Percentiles rank a stretch among this genome's conserved stretches.
These are phyloP conservation scores for Phymastichus coffea DNA, from an alignment of 1,140 invertebrate genomes.

Conservation along the genomic window DNA sequence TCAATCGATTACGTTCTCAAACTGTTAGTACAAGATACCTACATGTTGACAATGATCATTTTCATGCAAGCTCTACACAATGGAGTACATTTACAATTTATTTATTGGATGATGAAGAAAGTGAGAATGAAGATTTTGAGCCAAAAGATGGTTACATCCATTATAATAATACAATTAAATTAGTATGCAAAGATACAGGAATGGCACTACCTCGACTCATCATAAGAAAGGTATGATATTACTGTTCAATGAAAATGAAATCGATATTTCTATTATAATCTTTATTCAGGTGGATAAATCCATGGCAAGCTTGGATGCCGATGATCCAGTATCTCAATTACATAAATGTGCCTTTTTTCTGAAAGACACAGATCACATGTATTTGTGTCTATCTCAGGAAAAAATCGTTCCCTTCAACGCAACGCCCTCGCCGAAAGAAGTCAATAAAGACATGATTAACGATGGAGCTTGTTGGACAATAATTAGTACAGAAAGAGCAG, in stretches of 20 bases:
- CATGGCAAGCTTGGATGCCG: conserved; percentile 95
- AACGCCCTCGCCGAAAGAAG: conserved; percentile 94
- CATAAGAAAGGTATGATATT: conserved; percentile 74
- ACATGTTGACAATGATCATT: conserved; percentile 98
- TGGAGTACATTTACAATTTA: conserved; percentile 99
- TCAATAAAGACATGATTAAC: conserved; percentile 98
- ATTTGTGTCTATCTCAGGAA: conserved; percentile 96
- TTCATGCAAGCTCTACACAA: conserved; percentile 97
- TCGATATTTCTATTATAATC: not conserved
- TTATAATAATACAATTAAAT: conserved; percentile 95
- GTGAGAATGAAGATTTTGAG: conserved; percentile 92
- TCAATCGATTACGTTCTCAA: conserved; percentile 95
- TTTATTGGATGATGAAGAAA: conserved; percentile 93
- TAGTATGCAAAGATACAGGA: conserved; percentile 96
- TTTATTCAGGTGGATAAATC: conserved; percentile 86
- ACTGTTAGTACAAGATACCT: conserved; percentile 97
- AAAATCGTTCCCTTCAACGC: conserved; percentile 98
- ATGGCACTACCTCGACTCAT: conserved; percentile 96
- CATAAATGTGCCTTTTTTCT: conserved; percentile 99
- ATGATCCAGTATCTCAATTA: conserved; percentile 96
- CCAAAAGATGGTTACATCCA: conserved; percentile 98
- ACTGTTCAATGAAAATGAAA: not conserved
- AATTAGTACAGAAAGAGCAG: conserved; percentile 97
- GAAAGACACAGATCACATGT: conserved; percentile 98
- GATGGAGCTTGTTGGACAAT: conserved; percentile 99